A percentile compares a stretch with the other conserved stretches of the same genome.
These are phyloP conservation scores for Periphyllus acericola DNA, from an alignment of 2,888 invertebrate species.

Conservation along the genomic window DNA sequence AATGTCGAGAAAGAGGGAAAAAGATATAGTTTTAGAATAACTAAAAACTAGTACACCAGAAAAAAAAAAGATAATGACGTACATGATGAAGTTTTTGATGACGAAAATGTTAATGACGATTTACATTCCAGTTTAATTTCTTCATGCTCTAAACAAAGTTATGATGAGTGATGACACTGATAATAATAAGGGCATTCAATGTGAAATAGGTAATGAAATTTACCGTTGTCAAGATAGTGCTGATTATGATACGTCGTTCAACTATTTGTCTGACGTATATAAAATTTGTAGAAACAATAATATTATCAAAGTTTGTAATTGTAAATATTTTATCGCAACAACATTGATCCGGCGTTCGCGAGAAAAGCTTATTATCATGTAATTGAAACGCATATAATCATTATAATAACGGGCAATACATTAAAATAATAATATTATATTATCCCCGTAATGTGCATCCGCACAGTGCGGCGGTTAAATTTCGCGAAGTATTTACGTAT, in stretches of 20 bases:
- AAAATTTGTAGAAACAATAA: too few species aligned
- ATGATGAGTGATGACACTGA: conserved; percentile 15
- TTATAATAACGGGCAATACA: too few species aligned
- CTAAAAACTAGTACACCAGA: conserved; percentile 11
- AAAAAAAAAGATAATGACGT: background rate
- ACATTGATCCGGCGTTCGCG: too few species aligned
- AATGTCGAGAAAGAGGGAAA: conserved; percentile 20
- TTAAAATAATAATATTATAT: too few species aligned
- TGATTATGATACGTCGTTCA: conserved; percentile 22
- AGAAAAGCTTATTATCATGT: too few species aligned
- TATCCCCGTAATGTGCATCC: too few species aligned
- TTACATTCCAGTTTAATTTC: background rate
- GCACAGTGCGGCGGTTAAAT: too few species aligned
- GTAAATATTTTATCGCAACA: too few species aligned
- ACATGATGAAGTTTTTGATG: too few species aligned
- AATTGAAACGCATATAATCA: too few species aligned
- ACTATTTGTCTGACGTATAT: conserved; percentile 8
- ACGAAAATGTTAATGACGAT: background rate
- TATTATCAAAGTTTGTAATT: too few species aligned
- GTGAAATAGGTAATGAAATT: conserved; percentile 37
- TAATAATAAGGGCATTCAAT: conserved; percentile 27
- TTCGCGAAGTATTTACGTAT: too few species aligned
- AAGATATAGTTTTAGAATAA: background rate
- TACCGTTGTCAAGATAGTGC: background rate
- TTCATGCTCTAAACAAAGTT: conserved; percentile 5